Conservation (phyloP, 2,888 invertebrate genomes). For the Xestia c-nigrum region DNA sequence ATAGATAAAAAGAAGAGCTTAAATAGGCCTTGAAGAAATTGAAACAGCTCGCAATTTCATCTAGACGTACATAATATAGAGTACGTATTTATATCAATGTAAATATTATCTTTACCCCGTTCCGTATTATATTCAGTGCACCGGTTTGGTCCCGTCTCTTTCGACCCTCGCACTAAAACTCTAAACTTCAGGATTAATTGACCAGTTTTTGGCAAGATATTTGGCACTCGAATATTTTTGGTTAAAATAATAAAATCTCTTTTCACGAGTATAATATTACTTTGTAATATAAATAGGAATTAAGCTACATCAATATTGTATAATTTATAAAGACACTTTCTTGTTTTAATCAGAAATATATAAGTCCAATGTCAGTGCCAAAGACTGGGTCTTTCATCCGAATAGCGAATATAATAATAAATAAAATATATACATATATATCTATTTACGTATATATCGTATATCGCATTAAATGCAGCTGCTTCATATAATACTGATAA, state of each 20-base stretch:
- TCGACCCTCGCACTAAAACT: slow-evolving; percentile 60
- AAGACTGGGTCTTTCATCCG: slow-evolving; percentile 47
- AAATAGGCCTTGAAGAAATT: slow-evolving; percentile 72
- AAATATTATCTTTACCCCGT: slow-evolving; percentile 79
- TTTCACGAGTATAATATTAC: slow-evolving; percentile 43
- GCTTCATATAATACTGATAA: slow-evolving; percentile 78
- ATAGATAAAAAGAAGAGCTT: slow-evolving; percentile 48
- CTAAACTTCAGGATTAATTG: slow-evolving; percentile 33
- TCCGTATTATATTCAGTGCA: slow-evolving; percentile 80
- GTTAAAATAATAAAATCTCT: slow-evolving; percentile 51
- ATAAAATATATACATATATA: slow-evolving; percentile 76
- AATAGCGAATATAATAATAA: slow-evolving; percentile 65
- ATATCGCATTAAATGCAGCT: slow-evolving; percentile 85
- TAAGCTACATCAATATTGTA: slow-evolving; percentile 57
- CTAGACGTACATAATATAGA: slow-evolving; percentile 58
- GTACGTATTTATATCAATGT: slow-evolving; percentile 59
- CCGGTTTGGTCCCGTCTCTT: slow-evolving; percentile 88
- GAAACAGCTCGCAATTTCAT: slow-evolving; percentile 77
- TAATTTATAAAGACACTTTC: slow-evolving; percentile 42
- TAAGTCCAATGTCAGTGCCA: slow-evolving; percentile 61
- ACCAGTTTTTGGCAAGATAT: slow-evolving; percentile 43
- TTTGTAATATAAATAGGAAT: slow-evolving; percentile 58
- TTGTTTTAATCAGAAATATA: slow-evolving; percentile 57
- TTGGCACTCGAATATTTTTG: slow-evolving; percentile 61
- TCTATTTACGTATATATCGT: slow-evolving; percentile 84